These are phyloP conservation scores for Papilio glaucus DNA, from an alignment of 1,140 invertebrate genomes.

Conservation along the genomic window DNA sequence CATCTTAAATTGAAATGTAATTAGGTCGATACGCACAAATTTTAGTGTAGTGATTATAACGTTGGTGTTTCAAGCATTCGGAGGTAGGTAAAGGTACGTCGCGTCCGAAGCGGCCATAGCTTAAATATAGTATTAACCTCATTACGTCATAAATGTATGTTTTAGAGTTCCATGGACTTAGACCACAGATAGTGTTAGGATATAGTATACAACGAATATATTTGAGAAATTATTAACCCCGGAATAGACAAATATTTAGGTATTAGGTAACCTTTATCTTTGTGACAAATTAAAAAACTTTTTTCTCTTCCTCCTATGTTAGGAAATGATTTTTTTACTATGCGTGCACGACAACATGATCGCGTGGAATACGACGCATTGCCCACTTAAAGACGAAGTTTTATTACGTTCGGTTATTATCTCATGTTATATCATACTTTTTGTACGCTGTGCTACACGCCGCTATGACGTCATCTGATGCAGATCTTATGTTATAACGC, in stretches of 20 bases:
- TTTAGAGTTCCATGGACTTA: neutral
- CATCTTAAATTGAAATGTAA: constrained; percentile 47
- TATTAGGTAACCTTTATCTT: neutral
- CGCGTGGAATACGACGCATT: too few species aligned
- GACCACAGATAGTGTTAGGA: constrained; percentile 16
- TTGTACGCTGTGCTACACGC: too few species aligned
- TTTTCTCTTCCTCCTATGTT: neutral
- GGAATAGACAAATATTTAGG: constrained; percentile 29
- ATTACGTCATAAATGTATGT: neutral
- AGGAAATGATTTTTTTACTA: too few species aligned
- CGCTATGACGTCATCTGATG: too few species aligned
- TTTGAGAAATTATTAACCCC: constrained; percentile 28
- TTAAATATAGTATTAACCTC: constrained; percentile 13
- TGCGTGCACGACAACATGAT: too few species aligned
- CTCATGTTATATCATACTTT: too few species aligned
- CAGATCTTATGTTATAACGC: too few species aligned
- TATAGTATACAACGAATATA: constrained; percentile 35
- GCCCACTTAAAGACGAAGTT: too few species aligned
- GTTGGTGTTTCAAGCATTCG: constrained; percentile 46
- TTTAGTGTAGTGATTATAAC: constrained; percentile 67
- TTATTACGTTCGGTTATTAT: too few species aligned
- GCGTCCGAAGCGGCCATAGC: constrained; percentile 23
- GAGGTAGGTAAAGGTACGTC: constrained; percentile 37
- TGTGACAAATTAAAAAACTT: neutral
- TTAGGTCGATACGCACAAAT: constrained; percentile 81